Evolutionary conservation across 2,797 vertebrate genomes (phyloP).

Genomic region (Trachurus trachurus): DNA sequence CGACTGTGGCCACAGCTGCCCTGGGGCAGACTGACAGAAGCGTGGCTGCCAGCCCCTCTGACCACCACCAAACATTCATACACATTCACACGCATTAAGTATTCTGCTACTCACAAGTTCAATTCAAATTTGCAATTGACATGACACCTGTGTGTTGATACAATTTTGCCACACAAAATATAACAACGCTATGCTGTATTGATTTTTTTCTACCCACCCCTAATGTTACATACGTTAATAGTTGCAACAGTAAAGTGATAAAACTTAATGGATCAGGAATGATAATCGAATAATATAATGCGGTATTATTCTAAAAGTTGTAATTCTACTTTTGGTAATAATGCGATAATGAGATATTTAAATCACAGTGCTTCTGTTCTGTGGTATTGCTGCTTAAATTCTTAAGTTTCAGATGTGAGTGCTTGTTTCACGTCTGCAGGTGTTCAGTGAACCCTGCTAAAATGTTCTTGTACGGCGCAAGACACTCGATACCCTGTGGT

Average conservation of each 20-base stretch:
- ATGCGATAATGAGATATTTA: background rate
- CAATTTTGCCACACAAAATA: too few relatives aligned
- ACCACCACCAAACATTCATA: too few relatives aligned
- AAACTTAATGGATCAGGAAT: background rate
- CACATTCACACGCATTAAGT: too few relatives aligned
- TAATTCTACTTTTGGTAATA: background rate
- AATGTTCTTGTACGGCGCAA: background rate
- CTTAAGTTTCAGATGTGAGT: background rate
- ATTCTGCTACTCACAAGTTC: too few relatives aligned
- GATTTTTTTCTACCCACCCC: too few relatives aligned
- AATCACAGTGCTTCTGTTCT: too few relatives aligned
- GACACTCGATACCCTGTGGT: background rate
- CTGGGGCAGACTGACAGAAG: too few relatives aligned
- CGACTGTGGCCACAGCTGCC: too few relatives aligned
- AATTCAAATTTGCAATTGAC: too few relatives aligned
- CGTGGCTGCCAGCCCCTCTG: too few relatives aligned
- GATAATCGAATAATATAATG: background rate
- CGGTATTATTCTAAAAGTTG: background rate
- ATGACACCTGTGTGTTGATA: too few relatives aligned
- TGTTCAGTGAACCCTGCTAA: background rate
- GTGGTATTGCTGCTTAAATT: background rate
- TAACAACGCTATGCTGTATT: too few relatives aligned
- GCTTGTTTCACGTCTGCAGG: background rate
- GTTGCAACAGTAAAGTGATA: background rate
- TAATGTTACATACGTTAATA: background rate